These are phyloP conservation scores for Gasteruption jaculator DNA, from an alignment of 2,888 invertebrate species.

Conservation along the genomic window DNA sequence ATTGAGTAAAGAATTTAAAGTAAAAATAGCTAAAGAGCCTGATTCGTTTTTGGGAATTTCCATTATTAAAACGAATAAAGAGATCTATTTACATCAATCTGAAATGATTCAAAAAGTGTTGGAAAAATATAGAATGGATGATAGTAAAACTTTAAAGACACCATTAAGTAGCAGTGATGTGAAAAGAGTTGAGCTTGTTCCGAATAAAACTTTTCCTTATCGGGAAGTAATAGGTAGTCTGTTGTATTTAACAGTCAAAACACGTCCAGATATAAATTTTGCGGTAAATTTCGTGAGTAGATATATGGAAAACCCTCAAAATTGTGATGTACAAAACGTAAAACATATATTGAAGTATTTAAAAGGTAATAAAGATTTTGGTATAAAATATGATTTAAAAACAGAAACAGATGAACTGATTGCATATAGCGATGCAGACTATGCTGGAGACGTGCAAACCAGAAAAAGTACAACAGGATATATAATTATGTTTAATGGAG, in stretches of 20 bases:
- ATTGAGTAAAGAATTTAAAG: not conserved
- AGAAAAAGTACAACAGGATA: slow-evolving; percentile 30
- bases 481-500: slow-evolving; percentile 25
- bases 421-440: slow-evolving; percentile 28
- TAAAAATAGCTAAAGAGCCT: not conserved
- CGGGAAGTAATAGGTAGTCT: not conserved
- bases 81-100: not conserved
- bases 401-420: slow-evolving; percentile 8
- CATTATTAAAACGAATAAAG: not conserved
- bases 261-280: not conserved
- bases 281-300: not conserved
- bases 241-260: not conserved
- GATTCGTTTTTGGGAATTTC: not conserved
- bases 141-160: not conserved
- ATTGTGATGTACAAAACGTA: not conserved
- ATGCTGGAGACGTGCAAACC: slow-evolving; percentile 25
- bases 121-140: slow-evolving; percentile 1
- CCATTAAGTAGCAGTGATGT: not conserved
- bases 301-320: not conserved
- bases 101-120: not conserved
- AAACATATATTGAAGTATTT: slow-evolving; percentile 4
- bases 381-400: not conserved
- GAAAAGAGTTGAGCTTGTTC: not conserved
- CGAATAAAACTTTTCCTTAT: not conserved
- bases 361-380: not conserved